These are phyloP conservation scores for Auanema sp. DNA, from an alignment of 2,888 invertebrate genomes.

Conservation along the genomic window DNA sequence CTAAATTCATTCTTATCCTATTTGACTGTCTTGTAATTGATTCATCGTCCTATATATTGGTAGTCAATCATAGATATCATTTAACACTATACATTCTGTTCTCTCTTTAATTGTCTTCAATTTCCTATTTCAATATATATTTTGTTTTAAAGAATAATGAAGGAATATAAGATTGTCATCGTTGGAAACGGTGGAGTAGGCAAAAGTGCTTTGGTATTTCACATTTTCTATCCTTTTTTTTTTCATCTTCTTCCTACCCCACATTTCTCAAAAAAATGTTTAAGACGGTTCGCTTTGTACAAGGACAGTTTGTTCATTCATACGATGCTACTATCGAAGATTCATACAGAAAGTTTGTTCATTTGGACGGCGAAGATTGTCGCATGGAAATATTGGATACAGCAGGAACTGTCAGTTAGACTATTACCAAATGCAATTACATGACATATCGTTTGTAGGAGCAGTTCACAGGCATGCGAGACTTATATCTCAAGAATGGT, in stretches of 20 bases:
- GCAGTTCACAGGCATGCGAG: slow-evolving; percentile 99
- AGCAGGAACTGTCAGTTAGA: slow-evolving; percentile 81
- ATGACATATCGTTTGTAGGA: slow-evolving; percentile 68
- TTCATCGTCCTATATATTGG: too few species aligned
- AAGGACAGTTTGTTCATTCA: slow-evolving; percentile 98
- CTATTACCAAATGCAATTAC: too few species aligned
- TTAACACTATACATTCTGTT: too few species aligned
- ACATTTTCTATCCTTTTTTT: background rate
- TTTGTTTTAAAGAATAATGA: slow-evolving; percentile 73
- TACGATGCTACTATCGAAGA: slow-evolving; percentile 99
- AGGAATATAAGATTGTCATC: slow-evolving; percentile 99
- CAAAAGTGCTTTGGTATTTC: slow-evolving; percentile 81
- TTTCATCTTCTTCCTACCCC: slow-evolving; percentile 2
- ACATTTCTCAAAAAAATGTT: slow-evolving; percentile 29
- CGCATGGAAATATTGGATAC: slow-evolving; percentile 99
- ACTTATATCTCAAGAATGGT: slow-evolving; percentile 99
- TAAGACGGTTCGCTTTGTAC: slow-evolving; percentile 88
- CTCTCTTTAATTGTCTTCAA: too few species aligned
- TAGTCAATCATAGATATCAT: too few species aligned
- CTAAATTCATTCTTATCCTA: too few species aligned
- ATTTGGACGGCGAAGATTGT: slow-evolving; percentile 97
- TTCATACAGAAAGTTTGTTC: slow-evolving; percentile 97
- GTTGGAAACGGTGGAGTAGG: slow-evolving; percentile 98
- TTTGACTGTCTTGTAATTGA: too few species aligned
- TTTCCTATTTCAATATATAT: background rate